Evolutionary conservation across 2,888 invertebrate species (phyloP).

Genomic region (Drosophila testacea): DNA sequence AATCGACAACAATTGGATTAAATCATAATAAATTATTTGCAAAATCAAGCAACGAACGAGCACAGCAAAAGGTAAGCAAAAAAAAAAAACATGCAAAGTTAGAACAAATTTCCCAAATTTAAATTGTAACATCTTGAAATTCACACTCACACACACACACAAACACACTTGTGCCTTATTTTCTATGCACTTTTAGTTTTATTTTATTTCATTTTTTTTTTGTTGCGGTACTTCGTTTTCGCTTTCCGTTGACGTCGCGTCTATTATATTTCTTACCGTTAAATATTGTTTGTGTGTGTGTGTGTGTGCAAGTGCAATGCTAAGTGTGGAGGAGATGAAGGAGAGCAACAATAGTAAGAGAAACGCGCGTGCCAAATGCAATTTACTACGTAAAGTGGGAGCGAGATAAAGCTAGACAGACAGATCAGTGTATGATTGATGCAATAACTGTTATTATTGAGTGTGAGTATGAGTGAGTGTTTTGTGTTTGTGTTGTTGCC

Average conservation of each 20-base stretch:
- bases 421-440: conserved; percentile 21
- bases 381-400: conserved; percentile 4
- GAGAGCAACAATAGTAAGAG: not conserved
- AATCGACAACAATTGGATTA: conserved; percentile 41
- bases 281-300: conserved; percentile 9
- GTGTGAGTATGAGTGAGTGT: not conserved
- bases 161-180: not conserved
- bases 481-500: conserved; percentile 20
- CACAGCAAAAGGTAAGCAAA: conserved; percentile 34
- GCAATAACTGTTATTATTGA: conserved; percentile 5
- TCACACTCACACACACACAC: not conserved
- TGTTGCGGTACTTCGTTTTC: conserved; percentile 11
- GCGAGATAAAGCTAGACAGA: not conserved
- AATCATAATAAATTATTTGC: conserved; percentile 6
- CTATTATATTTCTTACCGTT: conserved; percentile 14
- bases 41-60: conserved; percentile 9
- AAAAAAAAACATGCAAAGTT: too few relatives aligned
- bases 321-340: not conserved
- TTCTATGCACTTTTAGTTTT: conserved; percentile 3
- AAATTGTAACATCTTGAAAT: not conserved
- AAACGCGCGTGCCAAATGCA: conserved; percentile 2
- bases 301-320: conserved; percentile 3
- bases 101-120: not conserved
- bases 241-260: conserved; percentile 4
- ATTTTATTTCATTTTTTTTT: not conserved